Conservation (phyloP, 2,797 vertebrate genomes). For the Protonibea diacanthus region DNA sequence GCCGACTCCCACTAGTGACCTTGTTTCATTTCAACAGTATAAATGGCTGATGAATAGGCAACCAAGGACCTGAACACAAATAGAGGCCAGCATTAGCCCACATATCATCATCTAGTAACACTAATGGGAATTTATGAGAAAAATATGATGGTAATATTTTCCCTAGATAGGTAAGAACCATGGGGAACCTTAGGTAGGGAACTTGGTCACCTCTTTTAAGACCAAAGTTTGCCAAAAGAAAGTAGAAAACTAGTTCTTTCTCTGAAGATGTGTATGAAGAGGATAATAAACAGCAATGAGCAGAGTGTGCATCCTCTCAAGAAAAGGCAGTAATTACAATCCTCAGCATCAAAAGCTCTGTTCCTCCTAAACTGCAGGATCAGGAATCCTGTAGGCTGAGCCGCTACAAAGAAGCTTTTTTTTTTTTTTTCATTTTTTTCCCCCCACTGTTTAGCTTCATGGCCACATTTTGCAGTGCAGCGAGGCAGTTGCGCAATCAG, state of each 20-base stretch:
- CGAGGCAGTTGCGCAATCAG: slow-evolving; percentile 64
- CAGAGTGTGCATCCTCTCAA: slow-evolving; percentile 42
- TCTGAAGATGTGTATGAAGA: slow-evolving; percentile 32
- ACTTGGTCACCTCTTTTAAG: slow-evolving; percentile 1
- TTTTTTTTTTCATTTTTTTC: slow-evolving; percentile 45
- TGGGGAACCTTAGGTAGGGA: slow-evolving; percentile 21
- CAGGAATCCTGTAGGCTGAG: slow-evolving; percentile 62
- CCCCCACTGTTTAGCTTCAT: slow-evolving; percentile 51
- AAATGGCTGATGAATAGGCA: slow-evolving; percentile 69
- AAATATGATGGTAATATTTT: slow-evolving; percentile 41
- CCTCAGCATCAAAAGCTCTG: slow-evolving; percentile 59
- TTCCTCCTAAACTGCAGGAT: slow-evolving; percentile 63
- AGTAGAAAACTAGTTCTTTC: slow-evolving; percentile 27
- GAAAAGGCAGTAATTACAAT: slow-evolving; percentile 51
- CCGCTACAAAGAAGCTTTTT: slow-evolving; percentile 58
- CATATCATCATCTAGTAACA: slow-evolving; percentile 57
- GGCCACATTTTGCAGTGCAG: slow-evolving; percentile 62
- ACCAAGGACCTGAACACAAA: slow-evolving; percentile 34
- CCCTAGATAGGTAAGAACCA: slow-evolving; percentile 20
- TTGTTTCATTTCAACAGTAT: slow-evolving; percentile 54
- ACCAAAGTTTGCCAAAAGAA: slow-evolving; percentile 42
- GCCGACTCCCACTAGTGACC: slow-evolving; percentile 62
- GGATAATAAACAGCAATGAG: slow-evolving; percentile 40
- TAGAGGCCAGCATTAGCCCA: slow-evolving; percentile 60
- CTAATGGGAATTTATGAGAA: slow-evolving; percentile 61